Conservation (phyloP, 2,113 vertebrate genomes). For the Macaca mulatta region DNA sequence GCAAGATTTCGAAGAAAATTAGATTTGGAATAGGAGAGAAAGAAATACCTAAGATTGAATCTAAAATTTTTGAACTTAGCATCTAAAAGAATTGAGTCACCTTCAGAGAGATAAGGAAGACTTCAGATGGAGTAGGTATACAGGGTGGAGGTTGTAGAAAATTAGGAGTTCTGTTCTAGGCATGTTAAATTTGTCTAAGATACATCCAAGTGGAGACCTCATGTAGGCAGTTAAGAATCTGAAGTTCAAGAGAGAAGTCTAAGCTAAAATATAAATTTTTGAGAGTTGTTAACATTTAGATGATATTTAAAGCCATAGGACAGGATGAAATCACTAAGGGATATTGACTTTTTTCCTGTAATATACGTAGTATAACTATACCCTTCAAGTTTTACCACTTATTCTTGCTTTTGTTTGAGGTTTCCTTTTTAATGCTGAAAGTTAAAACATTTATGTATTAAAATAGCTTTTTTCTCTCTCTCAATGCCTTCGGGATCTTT, state of each 20-base stretch:
- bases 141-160: not conserved
- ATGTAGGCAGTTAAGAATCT: constrained; percentile 48
- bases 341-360: constrained; percentile 20
- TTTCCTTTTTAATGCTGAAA: not conserved
- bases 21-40: not conserved
- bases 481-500: not conserved
- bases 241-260: constrained; percentile 23
- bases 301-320: constrained; percentile 48
- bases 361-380: not conserved
- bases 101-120: not conserved
- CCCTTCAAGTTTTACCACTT: constrained; percentile 4
- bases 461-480: not conserved
- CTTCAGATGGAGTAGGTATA: not conserved
- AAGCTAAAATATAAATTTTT: constrained; percentile 46
- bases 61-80: constrained; percentile 8
- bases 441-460: not conserved
- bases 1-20: constrained; percentile 8
- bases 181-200: constrained; percentile 35
- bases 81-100: not conserved
- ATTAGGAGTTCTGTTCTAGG: not conserved
- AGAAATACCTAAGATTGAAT: not conserved
- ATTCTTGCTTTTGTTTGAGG: not conserved
- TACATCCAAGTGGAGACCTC: constrained; percentile 21
- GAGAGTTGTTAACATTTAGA: constrained; percentile 54
- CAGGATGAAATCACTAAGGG: not conserved